phyloP scores from a whole-genome alignment of 2,888 invertebrate genomes.

The Pseudococcus longispinus region DNA sequence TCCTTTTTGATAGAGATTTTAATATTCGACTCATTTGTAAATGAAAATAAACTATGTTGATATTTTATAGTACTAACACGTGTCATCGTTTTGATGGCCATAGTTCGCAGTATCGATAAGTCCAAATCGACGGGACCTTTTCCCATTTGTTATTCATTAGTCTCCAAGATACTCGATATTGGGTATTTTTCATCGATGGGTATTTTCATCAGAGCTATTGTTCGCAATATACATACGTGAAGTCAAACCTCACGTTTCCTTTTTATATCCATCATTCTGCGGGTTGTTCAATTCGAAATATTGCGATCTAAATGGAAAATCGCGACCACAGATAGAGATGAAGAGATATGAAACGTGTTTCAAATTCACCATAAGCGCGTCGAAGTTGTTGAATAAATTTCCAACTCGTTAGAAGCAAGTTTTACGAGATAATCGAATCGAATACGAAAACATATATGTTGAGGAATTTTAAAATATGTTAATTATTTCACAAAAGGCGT shows the following conservation, averaged over 20 bases:
- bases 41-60: neutral
- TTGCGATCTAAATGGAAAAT: neutral
- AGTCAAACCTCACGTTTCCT: neutral
- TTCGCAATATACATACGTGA: neutral
- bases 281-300: neutral
- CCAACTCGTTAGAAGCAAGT: neutral
- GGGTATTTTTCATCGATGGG: neutral
- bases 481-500: neutral
- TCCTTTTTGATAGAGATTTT: neutral
- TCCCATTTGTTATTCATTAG: conserved; percentile 23
- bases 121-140: neutral
- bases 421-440: neutral
- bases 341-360: no score
- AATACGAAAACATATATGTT: neutral
- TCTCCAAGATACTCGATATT: neutral
- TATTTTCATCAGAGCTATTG: neutral
- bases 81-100: neutral
- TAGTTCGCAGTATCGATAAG: neutral
- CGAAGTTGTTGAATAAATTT: neutral
- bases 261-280: neutral
- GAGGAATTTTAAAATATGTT: neutral
- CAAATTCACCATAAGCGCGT: neutral
- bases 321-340: neutral
- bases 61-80: conserved; percentile 30
- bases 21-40: neutral